A percentile compares a stretch with the other conserved stretches of the same genome.
Conservation (phyloP, 2,113 vertebrate genomes). For the Datnioides undecimradiatus region DNA sequence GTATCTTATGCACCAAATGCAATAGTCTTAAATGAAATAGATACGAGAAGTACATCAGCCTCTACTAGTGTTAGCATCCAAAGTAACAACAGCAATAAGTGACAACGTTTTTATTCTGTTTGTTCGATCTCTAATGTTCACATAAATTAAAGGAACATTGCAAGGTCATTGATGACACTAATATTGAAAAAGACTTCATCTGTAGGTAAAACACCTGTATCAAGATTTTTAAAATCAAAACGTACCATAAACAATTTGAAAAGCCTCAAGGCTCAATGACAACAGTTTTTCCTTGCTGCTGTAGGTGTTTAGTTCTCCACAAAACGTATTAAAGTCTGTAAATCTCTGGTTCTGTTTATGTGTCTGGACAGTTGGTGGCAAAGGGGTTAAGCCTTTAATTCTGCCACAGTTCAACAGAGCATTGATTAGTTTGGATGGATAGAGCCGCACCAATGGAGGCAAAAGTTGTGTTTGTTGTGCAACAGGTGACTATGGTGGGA, state of each 20-base stretch:
- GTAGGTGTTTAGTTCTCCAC: background rate
- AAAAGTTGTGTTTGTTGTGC: constrained; percentile 30
- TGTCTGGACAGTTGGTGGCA: constrained; percentile 50
- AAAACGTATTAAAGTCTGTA: constrained; percentile 5
- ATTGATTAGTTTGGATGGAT: constrained; percentile 70
- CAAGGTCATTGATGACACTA: too few relatives aligned
- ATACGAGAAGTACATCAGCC: too few relatives aligned
- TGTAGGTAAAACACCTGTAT: background rate
- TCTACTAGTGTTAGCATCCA: too few relatives aligned
- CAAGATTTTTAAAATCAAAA: background rate
- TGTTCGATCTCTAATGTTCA: too few relatives aligned
- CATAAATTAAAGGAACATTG: too few relatives aligned
- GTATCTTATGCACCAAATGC: background rate
- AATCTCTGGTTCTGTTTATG: constrained; percentile 30
- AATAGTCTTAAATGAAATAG: background rate
- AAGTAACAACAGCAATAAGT: too few relatives aligned
- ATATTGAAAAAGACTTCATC: background rate
- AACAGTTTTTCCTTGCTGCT: background rate
- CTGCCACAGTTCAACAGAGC: constrained; percentile 58
- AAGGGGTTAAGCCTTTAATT: constrained; percentile 74
- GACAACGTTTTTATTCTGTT: too few relatives aligned
- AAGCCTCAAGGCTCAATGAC: background rate
- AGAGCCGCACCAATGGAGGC: constrained; percentile 45
- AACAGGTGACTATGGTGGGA: constrained; percentile 30
- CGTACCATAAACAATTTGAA: too few relatives aligned